These are phyloP conservation scores for Sparus aurata DNA, from an alignment of 2,797 vertebrate species.

Conservation along the genomic window DNA sequence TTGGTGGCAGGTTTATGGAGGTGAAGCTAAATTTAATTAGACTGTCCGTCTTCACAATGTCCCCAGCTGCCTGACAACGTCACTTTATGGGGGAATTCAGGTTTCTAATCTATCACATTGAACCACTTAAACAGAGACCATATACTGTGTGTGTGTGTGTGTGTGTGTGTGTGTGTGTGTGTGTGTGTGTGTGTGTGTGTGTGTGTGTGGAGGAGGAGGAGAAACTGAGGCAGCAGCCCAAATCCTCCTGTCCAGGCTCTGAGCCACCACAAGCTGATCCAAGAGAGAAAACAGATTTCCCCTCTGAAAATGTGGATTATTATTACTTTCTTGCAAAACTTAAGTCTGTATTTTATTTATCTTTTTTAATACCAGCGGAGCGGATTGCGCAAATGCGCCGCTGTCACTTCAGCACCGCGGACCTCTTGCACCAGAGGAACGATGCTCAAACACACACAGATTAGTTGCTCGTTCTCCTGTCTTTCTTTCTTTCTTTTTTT, in stretches of 20 bases:
- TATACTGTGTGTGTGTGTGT: not conserved
- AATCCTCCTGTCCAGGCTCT: slow-evolving; percentile 49
- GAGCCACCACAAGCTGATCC: slow-evolving; percentile 41
- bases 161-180: not conserved
- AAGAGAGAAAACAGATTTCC: slow-evolving; percentile 19
- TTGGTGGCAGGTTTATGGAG: not conserved
- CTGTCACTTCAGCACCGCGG: slow-evolving; percentile 61
- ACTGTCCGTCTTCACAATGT: not conserved
- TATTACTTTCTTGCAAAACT: not conserved
- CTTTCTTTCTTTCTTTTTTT: not conserved
- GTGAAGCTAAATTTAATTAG: no score
- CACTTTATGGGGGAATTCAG: not conserved
- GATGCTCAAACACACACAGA: not conserved
- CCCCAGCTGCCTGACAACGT: not conserved
- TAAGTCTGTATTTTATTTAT: not conserved
- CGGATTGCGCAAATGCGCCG: not conserved
- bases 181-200: not conserved
- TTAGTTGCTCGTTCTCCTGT: not conserved
- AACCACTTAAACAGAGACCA: slow-evolving; percentile 13
- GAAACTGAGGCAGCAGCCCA: slow-evolving; percentile 31
- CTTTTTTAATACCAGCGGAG: no score
- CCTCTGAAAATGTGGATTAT: not conserved
- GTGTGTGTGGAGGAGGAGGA: slow-evolving; percentile 8
- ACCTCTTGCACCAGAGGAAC: not conserved
- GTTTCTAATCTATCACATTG: not conserved